Evolutionary conservation across 2,888 invertebrate species (phyloP).

Genomic region (Agriopis leucophaearia): DNA sequence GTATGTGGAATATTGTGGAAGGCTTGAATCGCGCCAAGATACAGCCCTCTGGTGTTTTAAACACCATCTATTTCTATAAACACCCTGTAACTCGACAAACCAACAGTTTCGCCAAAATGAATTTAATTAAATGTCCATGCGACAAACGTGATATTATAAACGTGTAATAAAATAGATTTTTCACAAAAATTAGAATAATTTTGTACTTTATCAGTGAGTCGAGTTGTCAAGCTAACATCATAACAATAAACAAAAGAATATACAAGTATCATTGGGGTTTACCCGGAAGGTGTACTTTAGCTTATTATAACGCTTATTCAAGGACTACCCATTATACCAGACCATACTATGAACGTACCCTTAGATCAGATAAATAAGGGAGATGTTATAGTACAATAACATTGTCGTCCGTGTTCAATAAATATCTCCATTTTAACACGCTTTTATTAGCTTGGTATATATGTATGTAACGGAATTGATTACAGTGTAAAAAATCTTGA

Average conservation of each 20-base stretch:
- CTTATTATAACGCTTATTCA: not conserved
- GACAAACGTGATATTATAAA: too few species aligned
- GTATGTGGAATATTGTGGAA: too few species aligned
- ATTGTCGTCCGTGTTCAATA: too few species aligned
- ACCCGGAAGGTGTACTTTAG: not conserved
- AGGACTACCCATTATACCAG: too few species aligned
- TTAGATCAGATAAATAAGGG: too few species aligned
- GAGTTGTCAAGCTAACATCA: constrained; percentile 3
- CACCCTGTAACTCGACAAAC: constrained; percentile 1
- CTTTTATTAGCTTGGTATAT: too few species aligned
- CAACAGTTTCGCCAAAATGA: constrained; percentile 27
- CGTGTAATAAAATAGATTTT: not conserved
- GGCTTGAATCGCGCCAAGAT: not conserved
- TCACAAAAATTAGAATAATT: constrained; percentile 14
- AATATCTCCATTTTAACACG: too few species aligned
- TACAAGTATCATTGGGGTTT: not conserved
- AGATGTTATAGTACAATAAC: too few species aligned
- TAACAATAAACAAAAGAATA: constrained; percentile 1
- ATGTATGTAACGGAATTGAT: too few species aligned
- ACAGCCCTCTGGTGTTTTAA: not conserved
- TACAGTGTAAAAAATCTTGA: too few species aligned
- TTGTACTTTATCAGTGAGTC: constrained; percentile 54
- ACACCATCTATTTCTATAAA: constrained; percentile 1
- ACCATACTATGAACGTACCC: too few species aligned
- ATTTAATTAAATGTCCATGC: not conserved